Evolutionary conservation across 1,140 invertebrate species (phyloP).

Genomic region (Drosophila setifemur): DNA sequence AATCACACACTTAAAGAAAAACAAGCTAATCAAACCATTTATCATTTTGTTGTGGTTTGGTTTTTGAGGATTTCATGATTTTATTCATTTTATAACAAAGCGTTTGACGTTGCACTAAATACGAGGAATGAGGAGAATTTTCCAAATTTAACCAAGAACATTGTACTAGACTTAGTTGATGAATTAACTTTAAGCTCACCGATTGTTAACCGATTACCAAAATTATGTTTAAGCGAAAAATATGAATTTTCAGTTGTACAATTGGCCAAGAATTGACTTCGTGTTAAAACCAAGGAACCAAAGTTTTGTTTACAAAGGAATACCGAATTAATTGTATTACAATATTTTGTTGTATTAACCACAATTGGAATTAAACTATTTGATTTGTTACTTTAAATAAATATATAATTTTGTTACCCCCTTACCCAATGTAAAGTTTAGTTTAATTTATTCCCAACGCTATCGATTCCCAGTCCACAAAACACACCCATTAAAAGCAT

Average conservation of each 20-base stretch:
- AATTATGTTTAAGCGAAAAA: slow-evolving; percentile 21
- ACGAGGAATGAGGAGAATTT: slow-evolving; percentile 8
- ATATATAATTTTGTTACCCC: slow-evolving; percentile 39
- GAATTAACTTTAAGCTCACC: slow-evolving; percentile 36
- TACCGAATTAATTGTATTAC: slow-evolving; percentile 11
- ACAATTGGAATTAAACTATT: slow-evolving; percentile 6
- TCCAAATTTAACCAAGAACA: slow-evolving; percentile 38
- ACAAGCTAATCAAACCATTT: slow-evolving; percentile 36
- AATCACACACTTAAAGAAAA: slow-evolving; percentile 41
- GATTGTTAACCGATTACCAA: slow-evolving; percentile 46
- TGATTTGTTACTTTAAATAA: slow-evolving; percentile 31
- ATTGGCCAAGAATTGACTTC: slow-evolving; percentile 54
- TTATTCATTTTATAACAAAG: slow-evolving; percentile 51
- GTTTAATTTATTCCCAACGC: slow-evolving; percentile 43
- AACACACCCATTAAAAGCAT: background rate
- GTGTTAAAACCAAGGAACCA: slow-evolving; percentile 17
- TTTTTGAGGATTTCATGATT: slow-evolving; percentile 27
- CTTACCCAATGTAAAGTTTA: slow-evolving; percentile 44
- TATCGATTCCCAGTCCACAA: background rate
- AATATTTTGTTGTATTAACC: slow-evolving; percentile 2
- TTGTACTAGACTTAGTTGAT: slow-evolving; percentile 63
- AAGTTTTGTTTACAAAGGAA: slow-evolving; percentile 16
- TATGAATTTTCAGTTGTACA: slow-evolving; percentile 46
- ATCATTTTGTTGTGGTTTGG: slow-evolving; percentile 68
- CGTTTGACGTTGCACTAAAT: slow-evolving; percentile 24